Evolutionary conservation across 2,113 vertebrate species (phyloP), one percentile per base, ranked within the genome.

Genomic region (Leucosticte australis): DNA sequence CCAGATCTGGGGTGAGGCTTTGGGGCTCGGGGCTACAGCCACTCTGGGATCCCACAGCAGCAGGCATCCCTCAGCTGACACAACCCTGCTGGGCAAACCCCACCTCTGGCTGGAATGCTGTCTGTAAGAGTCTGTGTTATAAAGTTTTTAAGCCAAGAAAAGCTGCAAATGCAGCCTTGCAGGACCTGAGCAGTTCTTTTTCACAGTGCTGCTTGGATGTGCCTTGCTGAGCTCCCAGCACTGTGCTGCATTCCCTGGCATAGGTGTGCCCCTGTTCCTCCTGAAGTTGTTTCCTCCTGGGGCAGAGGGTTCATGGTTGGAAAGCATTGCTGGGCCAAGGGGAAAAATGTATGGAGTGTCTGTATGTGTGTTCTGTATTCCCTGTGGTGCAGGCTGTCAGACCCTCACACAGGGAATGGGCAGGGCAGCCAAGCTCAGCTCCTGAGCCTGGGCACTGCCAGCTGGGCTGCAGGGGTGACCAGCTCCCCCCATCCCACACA

Each of bases 301-400:
- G 78, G 56, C 79, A 71, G 69, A 35, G 77, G 35, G n/a, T 49
- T 91, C 68, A 90, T 44, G 35, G 74, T 19, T 94, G 95, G 74
- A 89, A 89, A 76, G 74, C 74, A 26, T 21, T 6, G 1, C 62
- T 52, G 52, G 15, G 53, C 53, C 70, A 44, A 62, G 68, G 83
- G 63, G 76, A 52, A 47, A 75, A 86, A 86, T 62, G 42, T 24
- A 11, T 50, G 13, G 8, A 6, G 15, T 39, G 63, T 68, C 52
- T 75, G 53, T 17, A 76, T 75, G 78, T 71, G 60, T 44, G 62
- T 84, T 53, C 65, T 37, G 69, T 77, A 84, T 71, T 84, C 49
- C 62, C 71, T 63, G 13, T 5, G 5, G 81, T 63, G 64, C 35
- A 24, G 1, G 1, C 21, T 84, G 70, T 64, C 74, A 90, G 49